A percentile compares a stretch with the other conserved stretches of the same genome.
phyloP scores from a whole-genome alignment of 2,888 invertebrate species.

The Diaphora mendica region DNA sequence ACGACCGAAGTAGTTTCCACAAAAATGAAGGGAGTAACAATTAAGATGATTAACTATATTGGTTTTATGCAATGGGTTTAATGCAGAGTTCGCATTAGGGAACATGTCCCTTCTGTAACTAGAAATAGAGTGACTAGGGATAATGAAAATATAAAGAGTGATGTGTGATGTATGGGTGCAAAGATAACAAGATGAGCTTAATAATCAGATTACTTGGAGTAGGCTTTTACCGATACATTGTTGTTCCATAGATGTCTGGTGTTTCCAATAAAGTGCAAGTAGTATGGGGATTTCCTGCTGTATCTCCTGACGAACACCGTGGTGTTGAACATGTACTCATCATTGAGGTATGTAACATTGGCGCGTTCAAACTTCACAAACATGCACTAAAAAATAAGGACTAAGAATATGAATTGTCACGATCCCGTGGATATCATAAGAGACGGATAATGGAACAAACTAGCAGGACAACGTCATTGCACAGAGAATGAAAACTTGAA shows the following conservation, averaged over 20 bases:
- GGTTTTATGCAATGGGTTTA: too few species aligned
- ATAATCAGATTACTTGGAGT: not conserved
- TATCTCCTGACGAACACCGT: slow-evolving; percentile 4
- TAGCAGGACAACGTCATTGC: too few species aligned
- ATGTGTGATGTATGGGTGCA: too few species aligned
- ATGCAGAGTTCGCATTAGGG: too few species aligned
- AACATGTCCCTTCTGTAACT: too few species aligned
- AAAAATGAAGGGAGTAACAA: too few species aligned
- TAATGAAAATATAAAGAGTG: not conserved
- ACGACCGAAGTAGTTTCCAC: too few species aligned
- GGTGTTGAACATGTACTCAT: not conserved
- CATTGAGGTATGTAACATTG: not conserved
- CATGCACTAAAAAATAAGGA: slow-evolving; percentile 13
- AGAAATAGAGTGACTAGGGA: not conserved
- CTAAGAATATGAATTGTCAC: too few species aligned
- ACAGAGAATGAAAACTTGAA: too few species aligned
- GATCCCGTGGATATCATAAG: too few species aligned
- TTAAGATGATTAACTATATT: too few species aligned
- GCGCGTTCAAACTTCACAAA: slow-evolving; percentile 10
- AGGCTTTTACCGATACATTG: slow-evolving; percentile 14
- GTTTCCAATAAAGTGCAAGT: not conserved
- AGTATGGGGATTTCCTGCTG: slow-evolving; percentile 15
- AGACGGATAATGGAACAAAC: too few species aligned
- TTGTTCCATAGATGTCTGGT: not conserved
- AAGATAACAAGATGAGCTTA: not conserved